Evolutionary conservation across 2,113 vertebrate genomes (phyloP), one percentile per base, ranked within the genome.

Genomic region (Urocynchramus pylzowi): DNA sequence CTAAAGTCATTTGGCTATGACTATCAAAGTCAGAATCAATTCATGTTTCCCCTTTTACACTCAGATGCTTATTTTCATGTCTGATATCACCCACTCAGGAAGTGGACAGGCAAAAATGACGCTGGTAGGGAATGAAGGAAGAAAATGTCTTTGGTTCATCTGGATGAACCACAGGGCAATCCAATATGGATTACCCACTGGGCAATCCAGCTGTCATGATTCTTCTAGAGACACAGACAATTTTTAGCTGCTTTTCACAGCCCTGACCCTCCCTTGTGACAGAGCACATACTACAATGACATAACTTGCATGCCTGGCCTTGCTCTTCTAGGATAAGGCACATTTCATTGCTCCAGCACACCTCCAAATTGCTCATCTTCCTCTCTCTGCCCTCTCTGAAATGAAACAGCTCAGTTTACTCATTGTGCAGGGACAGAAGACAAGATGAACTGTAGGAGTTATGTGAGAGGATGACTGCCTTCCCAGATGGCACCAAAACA

Each of bases 261-360:
- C 39, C 49, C 24, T 59, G 76, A 63, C 35, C 39, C 57, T 93
- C 39, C 50, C 68, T 17, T 74, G 78, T 74, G 84, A 83, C 54
- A 81, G 54, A 83, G 69, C 16, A 84, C 73, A 88, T n/a, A 13
- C n/a, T 71, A 30, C 42, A 67, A 7, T 57, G 84, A 90, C 82
- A 76, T 44, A 91, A 96, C 45, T 85, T 47, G 63, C 93, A 57
- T 77, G 87, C 67, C 78, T 77, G 67, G 89, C 91, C 91, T 89
- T 96, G 84, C 49, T 89, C 61, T 91, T 85, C 59, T 78, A 89
- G 63, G 18, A 42, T 73, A 94, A 82, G 41, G 65, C 53, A 59
- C 42, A 70, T 42, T 93, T 91, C 75, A 54, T 52, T 79, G 42
- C 47, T 87, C 50, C 59, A 83, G 10, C 49, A 27, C 7, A 74